These are phyloP conservation scores for Anseranas semipalmata DNA, from an alignment of 2,113 vertebrate species.

Conservation along the genomic window DNA sequence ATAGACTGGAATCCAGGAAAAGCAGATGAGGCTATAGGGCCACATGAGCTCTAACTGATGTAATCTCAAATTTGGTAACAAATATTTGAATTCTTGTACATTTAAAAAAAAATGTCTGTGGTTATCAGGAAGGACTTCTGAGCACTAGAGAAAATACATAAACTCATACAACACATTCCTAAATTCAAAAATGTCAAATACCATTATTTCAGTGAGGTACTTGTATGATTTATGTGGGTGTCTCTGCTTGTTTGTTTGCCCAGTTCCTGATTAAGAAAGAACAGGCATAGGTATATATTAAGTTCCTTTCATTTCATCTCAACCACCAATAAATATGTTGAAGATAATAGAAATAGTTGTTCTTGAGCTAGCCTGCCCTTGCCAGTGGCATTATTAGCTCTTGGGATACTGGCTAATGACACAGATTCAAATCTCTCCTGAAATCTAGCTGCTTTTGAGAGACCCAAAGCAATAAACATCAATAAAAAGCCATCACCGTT, in stretches of 20 bases:
- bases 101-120: background rate
- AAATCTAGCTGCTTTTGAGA: slow-evolving; percentile 1
- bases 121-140: background rate
- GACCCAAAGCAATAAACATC: slow-evolving; percentile 7
- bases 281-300: background rate
- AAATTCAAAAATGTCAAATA: background rate
- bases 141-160: background rate
- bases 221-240: background rate
- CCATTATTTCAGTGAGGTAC: background rate
- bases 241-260: background rate
- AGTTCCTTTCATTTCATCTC: background rate
- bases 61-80: background rate
- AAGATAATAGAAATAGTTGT: background rate
- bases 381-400: background rate
- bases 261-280: background rate
- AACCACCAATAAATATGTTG: background rate
- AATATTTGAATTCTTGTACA: background rate
- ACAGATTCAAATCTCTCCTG: background rate
- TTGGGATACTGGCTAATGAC: background rate
- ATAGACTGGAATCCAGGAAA: background rate
- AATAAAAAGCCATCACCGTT: background rate
- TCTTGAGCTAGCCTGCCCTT: slow-evolving; percentile 21
- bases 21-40: background rate
- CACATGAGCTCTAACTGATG: background rate
- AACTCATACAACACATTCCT: background rate